Evolutionary conservation across 2,888 invertebrate species (phyloP), one percentile per base, ranked within the genome.

Genomic region (Leptarthrus brevirostris): DNA sequence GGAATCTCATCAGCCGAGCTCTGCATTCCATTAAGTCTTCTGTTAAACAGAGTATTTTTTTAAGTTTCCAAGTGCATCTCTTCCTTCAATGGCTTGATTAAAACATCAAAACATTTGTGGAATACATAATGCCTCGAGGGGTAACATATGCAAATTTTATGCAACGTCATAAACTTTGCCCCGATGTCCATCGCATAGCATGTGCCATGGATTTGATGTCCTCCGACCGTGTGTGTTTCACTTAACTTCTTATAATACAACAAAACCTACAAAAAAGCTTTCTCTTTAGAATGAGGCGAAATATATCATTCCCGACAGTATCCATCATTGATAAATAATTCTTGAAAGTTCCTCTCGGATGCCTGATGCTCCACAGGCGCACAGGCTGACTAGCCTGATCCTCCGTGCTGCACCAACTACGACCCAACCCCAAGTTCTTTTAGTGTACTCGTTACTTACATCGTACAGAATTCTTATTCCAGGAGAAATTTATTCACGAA

Each of bases 91-190:
- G 64, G 64, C 56, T 72, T 72, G 72, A 72, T 72, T 72, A 72
- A 72, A 72, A 72, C 72, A 72, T 72, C 72, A 72, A 71, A 71
- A 72, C 56, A 56, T 56, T 56, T 72, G 56, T 56, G 72, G 56
- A 72, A 64, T 26, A 56, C 47, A 47, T 44, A 44, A 54, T 71
- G 34, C 30, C 70, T 53, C 34, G 34, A 26, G n/a, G 49, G 53
- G 49, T 49, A 70, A 70, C 49, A 30, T 70, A 70, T 70, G 70
- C 70, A 70, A 70, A 70, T 70, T 70, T 70, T 70, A 70, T 70
- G 70, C 70, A 70, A 70, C 70, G 49, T 70, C 70, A 70, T 70
- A 70, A 70, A 70, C 70, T 52, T 70, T 52, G 70, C 34, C 70
- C 34, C 49, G 30, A 52, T 66, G 66, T 66, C 66, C 66, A 47